phyloP scores from a whole-genome alignment of 1,140 invertebrate genomes.

The Atopsyche davidsoni region DNA sequence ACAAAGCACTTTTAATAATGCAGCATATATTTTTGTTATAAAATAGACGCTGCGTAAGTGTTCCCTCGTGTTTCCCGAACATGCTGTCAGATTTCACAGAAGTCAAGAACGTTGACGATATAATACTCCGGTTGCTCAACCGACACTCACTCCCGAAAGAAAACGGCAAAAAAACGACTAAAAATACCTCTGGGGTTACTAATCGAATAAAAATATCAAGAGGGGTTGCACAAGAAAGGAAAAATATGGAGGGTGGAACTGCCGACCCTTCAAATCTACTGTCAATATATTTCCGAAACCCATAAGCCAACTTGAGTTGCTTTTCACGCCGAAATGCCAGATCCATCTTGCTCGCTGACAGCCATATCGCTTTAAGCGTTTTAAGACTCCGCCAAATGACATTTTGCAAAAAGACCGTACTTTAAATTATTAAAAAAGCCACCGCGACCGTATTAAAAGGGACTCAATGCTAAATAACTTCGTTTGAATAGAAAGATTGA shows the following conservation, averaged over 20 bases:
- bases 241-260: slow-evolving; percentile 48
- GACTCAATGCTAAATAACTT: too few relatives aligned
- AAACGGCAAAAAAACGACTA: slow-evolving; percentile 45
- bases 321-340: slow-evolving; percentile 29
- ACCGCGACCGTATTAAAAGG: too few relatives aligned
- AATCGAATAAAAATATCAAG: slow-evolving; percentile 55
- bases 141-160: slow-evolving; percentile 20
- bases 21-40: too few relatives aligned
- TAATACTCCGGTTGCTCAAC: slow-evolving; percentile 24
- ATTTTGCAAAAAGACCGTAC: slow-evolving; percentile 20
- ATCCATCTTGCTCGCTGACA: slow-evolving; percentile 30
- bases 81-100: not conserved
- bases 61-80: too few relatives aligned
- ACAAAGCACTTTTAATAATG: too few relatives aligned
- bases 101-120: slow-evolving; percentile 23
- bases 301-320: slow-evolving; percentile 30
- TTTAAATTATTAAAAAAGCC: slow-evolving; percentile 16
- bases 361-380: slow-evolving; percentile 29
- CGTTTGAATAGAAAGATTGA: too few relatives aligned
- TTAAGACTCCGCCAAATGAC: slow-evolving; percentile 26
- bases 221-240: slow-evolving; percentile 46
- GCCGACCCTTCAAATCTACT: slow-evolving; percentile 31
- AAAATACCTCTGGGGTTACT: slow-evolving; percentile 53
- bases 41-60: too few relatives aligned
- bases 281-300: slow-evolving; percentile 32